Evolutionary conservation across 2,797 vertebrate genomes (phyloP).

Genomic region (Malacoctenus gilli): DNA sequence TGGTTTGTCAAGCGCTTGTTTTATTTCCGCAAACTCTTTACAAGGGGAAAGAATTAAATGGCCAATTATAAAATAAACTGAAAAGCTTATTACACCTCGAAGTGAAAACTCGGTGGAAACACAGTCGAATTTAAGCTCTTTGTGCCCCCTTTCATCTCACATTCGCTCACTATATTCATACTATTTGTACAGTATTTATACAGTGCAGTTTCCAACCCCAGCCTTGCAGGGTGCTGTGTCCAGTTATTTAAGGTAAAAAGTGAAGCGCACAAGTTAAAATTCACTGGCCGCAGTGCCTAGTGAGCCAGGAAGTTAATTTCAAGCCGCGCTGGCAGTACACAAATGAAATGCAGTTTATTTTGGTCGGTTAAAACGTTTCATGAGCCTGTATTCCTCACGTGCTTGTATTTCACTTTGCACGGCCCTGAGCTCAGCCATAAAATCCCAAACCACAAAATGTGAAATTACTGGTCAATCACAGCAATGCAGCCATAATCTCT

Average conservation of each 20-base stretch:
- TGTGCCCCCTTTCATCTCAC: not conserved
- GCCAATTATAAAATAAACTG: too few species aligned
- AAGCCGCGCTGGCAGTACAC: constrained; percentile 58
- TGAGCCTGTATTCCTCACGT: constrained; percentile 36
- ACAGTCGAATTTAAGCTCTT: too few species aligned
- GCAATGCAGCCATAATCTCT: constrained; percentile 41
- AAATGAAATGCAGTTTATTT: constrained; percentile 59
- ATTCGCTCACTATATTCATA: not conserved
- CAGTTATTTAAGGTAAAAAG: constrained; percentile 30
- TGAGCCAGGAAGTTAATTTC: constrained; percentile 67
- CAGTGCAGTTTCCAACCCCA: not conserved
- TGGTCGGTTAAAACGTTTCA: constrained; percentile 60
- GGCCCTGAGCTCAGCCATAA: constrained; percentile 45
- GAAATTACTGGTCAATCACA: constrained; percentile 67
- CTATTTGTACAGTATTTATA: constrained; percentile 6
- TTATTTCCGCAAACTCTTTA: too few species aligned
- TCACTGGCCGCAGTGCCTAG: constrained; percentile 44
- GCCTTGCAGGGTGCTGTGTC: constrained; percentile 4
- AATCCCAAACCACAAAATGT: constrained; percentile 58
- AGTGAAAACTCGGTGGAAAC: too few species aligned
- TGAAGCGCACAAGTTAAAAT: constrained; percentile 36
- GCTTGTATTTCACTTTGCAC: constrained; percentile 56
- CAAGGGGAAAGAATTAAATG: too few species aligned
- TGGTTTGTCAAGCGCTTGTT: too few species aligned
- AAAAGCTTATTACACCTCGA: too few species aligned